Evolutionary conservation across 2,797 vertebrate genomes (phyloP).

Genomic region (Acrossocheilus fasciatus): DNA sequence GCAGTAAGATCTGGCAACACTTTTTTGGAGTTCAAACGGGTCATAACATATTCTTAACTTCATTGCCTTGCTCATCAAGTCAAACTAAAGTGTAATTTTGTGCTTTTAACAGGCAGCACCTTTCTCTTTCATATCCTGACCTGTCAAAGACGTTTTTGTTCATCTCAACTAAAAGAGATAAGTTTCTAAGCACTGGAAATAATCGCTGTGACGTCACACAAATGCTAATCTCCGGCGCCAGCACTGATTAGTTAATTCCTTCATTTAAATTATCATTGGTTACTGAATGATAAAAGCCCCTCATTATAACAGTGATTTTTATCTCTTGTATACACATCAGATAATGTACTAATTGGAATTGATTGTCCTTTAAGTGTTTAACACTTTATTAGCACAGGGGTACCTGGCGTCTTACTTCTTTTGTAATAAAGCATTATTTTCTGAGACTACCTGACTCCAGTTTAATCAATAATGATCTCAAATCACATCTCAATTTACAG

Average conservation of each 20-base stretch:
- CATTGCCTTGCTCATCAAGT: background rate
- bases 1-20: background rate
- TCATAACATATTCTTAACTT: background rate
- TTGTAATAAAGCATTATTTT: background rate
- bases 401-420: background rate
- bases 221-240: background rate
- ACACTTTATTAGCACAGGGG: background rate
- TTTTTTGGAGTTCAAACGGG: background rate
- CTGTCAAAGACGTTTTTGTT: background rate
- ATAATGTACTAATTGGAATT: background rate
- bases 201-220: background rate
- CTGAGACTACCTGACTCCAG: background rate
- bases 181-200: background rate
- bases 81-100: background rate
- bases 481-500: background rate
- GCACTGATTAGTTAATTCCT: background rate
- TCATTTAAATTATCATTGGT: background rate
- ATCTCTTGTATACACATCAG: background rate
- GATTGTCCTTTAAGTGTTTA: background rate
- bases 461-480: background rate
- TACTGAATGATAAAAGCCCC: constrained; percentile 19
- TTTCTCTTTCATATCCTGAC: constrained; percentile 31
- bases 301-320: background rate
- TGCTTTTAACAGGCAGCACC: constrained; percentile 33
- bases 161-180: constrained; percentile 26